phyloP scores from a whole-genome alignment of 2,888 invertebrate genomes.

The Epicampocera succincta region DNA sequence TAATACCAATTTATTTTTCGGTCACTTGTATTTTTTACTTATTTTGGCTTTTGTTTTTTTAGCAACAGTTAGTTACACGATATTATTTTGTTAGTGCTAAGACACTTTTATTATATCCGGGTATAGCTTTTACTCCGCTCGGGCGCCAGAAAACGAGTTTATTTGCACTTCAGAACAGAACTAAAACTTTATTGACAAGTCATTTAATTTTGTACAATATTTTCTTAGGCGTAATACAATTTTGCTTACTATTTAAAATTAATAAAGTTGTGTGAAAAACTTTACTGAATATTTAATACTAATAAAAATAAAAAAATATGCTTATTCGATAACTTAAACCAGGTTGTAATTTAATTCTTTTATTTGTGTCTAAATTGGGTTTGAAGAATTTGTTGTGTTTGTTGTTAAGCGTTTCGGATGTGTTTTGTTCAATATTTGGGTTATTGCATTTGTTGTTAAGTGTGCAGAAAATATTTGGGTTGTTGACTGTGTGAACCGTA shows the following conservation, averaged over 20 bases:
- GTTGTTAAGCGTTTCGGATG: slow-evolving; percentile 2
- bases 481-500: slow-evolving; percentile 1
- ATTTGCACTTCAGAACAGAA: slow-evolving; percentile 11
- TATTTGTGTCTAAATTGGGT: neutral
- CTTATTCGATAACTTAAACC: too few species aligned
- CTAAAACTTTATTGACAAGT: too few species aligned
- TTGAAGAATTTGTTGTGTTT: slow-evolving; percentile 7
- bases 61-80: slow-evolving; percentile 9
- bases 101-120: slow-evolving; percentile 21
- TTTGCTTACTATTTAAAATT: too few species aligned
- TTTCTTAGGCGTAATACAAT: too few species aligned
- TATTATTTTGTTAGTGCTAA: slow-evolving; percentile 25
- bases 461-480: slow-evolving; percentile 14
- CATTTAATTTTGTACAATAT: too few species aligned
- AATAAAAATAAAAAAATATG: too few species aligned
- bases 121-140: slow-evolving; percentile 11
- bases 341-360: too few species aligned
- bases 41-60: neutral
- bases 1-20: neutral
- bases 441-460: neutral
- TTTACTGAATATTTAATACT: too few species aligned
- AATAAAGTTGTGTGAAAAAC: too few species aligned
- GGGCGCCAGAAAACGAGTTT: slow-evolving; percentile 8
- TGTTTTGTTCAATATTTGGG: neutral
- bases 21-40: neutral